phyloP scores from a whole-genome alignment of 2,113 vertebrate species.

The Carassius auratus region DNA sequence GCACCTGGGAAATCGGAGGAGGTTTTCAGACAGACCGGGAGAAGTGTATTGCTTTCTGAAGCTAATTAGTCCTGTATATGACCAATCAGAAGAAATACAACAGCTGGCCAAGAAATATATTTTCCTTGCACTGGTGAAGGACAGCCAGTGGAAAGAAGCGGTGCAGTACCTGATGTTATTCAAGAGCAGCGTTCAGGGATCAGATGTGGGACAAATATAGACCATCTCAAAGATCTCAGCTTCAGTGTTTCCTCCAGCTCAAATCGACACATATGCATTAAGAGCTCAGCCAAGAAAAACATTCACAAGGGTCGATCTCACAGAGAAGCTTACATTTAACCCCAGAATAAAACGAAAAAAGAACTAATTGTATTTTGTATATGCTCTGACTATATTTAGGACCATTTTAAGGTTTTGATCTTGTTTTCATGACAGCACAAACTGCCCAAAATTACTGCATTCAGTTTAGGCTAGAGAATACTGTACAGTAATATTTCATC shows the following conservation, averaged over 20 bases:
- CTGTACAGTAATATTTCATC: not conserved
- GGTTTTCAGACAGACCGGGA: slow-evolving; percentile 61
- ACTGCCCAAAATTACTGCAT: not conserved
- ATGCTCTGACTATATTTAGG: no score
- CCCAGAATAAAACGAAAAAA: not conserved
- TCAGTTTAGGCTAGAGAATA: not conserved
- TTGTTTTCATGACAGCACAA: no score
- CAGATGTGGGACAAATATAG: slow-evolving; percentile 55
- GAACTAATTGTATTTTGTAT: not conserved
- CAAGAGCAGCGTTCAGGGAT: slow-evolving; percentile 59
- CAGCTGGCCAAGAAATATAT: slow-evolving; percentile 76
- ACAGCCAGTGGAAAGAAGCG: slow-evolving; percentile 63
- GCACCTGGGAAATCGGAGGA: slow-evolving; percentile 78
- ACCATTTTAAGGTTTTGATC: no score
- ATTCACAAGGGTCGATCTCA: not conserved
- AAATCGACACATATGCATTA: slow-evolving; percentile 25
- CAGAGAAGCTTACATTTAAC: not conserved
- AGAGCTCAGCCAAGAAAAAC: slow-evolving; percentile 18
- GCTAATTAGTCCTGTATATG: slow-evolving; percentile 72
- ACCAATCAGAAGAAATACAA: slow-evolving; percentile 72
- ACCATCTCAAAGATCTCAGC: slow-evolving; percentile 50
- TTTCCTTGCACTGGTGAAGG: slow-evolving; percentile 68
- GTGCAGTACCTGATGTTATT: slow-evolving; percentile 58
- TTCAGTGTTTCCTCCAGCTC: slow-evolving; percentile 32
- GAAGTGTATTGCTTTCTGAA: slow-evolving; percentile 69